Evolutionary conservation across 2,888 invertebrate genomes (phyloP), one percentile per base, ranked within the genome.

Genomic region (Plebejus anna): DNA sequence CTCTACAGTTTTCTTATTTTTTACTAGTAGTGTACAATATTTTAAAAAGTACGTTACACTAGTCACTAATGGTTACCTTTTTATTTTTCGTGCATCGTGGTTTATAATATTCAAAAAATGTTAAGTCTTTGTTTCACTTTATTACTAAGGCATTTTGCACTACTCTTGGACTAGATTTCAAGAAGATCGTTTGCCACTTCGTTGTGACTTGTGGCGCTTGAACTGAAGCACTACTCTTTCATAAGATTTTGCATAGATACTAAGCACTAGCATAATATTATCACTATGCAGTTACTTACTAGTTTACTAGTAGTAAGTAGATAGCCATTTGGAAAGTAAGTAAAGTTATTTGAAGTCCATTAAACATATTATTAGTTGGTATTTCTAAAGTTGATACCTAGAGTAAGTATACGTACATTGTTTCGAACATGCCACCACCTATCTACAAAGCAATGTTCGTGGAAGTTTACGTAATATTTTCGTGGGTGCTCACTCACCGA

Each of bases 401-500:
- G 42, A 7, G 42, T 42, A 42, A 42, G 42, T 42, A 7, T 6
- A 42, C 7, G 7, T 7, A 42, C 2, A 32, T 32, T 32, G 42
- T 42, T 42, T 42, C 13, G 13, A 13, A 51, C 51, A 9, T 51
- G 51, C 57, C 57, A n/a, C 2, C n/a, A 0, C 6, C 5, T 42
- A 7, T 28, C 11, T 66, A 66, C 32, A 11, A 28, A 13, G 32
- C 4, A 66, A 66, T 13, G 13, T 66, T 36, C 32, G 28, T 72
- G 9, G 72, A 42, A 11, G 1, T 73, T 73, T 55, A 73, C 51
- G 32, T 55, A 55, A 55, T 16, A 16, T 11, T 22, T 77, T 80
- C 76, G 79, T 78, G 75, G 78, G 51, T 79, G 80, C 79, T 77
- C 75, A 76, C 75, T 38, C 76, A 80, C 84, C 85, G 86, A 86